Percentiles rank a stretch among this genome's conserved stretches.
Evolutionary conservation across 2,888 invertebrate genomes (phyloP).

Genomic region (Hydrotaea diabolus): DNA sequence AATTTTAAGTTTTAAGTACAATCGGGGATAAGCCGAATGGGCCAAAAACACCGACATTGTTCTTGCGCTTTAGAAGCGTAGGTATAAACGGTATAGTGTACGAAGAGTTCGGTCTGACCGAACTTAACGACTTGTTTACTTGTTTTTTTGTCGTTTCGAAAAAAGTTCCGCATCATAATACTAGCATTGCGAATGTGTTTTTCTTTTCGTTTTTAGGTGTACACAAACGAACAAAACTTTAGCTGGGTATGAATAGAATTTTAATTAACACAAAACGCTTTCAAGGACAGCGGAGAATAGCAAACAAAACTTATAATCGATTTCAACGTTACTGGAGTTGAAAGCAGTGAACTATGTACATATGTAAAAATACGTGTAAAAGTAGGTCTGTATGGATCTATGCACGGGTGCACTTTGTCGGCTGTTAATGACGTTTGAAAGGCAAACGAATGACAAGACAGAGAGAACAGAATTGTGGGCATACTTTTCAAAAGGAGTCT

Average conservation of each 20-base stretch:
- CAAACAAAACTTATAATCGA: slow-evolving; percentile 31
- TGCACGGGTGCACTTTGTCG: background rate
- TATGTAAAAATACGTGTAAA: too few relatives aligned
- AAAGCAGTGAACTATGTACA: background rate
- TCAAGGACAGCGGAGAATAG: slow-evolving; percentile 9
- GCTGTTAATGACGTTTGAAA: background rate
- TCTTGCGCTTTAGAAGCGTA: too few relatives aligned
- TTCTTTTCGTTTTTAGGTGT: slow-evolving; percentile 4
- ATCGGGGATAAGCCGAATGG: too few relatives aligned
- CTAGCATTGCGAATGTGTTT: background rate
- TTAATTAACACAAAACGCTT: slow-evolving; percentile 22
- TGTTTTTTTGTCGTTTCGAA: too few relatives aligned
- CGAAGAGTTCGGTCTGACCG: too few relatives aligned
- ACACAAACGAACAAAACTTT: background rate
- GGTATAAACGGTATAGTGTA: too few relatives aligned
- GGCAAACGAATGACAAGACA: background rate
- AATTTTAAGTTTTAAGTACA: too few relatives aligned
- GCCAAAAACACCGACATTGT: too few relatives aligned
- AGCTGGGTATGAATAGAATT: slow-evolving; percentile 15
- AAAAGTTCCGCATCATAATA: background rate
- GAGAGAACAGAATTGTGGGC: background rate
- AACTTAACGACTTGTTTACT: too few relatives aligned
- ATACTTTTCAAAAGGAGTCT: slow-evolving; percentile 10
- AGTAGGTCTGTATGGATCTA: background rate
- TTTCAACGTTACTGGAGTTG: background rate